Evolutionary conservation across 1,140 invertebrate genomes (phyloP).

Genomic region (Hycleus cichorii): DNA sequence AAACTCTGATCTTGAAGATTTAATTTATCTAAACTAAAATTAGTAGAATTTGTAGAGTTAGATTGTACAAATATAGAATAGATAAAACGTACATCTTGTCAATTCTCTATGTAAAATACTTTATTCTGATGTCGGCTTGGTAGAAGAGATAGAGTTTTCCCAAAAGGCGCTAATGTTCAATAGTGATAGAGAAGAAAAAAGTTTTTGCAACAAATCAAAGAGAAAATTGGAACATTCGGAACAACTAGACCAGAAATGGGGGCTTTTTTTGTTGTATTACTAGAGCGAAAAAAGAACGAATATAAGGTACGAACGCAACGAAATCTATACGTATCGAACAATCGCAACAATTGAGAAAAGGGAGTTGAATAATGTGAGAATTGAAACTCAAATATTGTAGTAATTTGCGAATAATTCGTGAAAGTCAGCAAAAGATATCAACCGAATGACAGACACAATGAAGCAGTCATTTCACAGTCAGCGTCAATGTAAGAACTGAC

Average conservation of each 20-base stretch:
- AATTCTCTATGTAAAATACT: conserved; percentile 1
- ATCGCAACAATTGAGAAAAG: too few relatives aligned
- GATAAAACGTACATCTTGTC: too few relatives aligned
- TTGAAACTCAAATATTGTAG: conserved; percentile 10
- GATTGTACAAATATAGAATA: too few relatives aligned
- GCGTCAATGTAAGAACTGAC: conserved; percentile 29
- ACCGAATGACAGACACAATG: not conserved
- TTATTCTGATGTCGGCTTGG: conserved; percentile 7
- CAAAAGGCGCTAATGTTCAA: conserved; percentile 6
- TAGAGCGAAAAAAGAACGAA: too few relatives aligned
- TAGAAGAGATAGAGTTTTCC: not conserved
- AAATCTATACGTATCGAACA: too few relatives aligned
- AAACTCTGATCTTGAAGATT: too few relatives aligned
- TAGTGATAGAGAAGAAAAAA: conserved; percentile 2
- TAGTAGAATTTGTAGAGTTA: too few relatives aligned
- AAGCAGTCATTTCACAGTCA: conserved; percentile 16
- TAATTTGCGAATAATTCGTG: conserved; percentile 23
- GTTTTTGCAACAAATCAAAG: conserved; percentile 5
- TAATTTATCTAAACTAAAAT: too few relatives aligned
- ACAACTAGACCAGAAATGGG: not conserved
- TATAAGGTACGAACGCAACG: too few relatives aligned
- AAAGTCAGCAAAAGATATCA: conserved; percentile 18
- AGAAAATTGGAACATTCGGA: not conserved
- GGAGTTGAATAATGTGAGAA: too few relatives aligned
- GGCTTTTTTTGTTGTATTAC: not conserved